These are phyloP conservation scores for Yasuhikotakia modesta DNA, from an alignment of 2,797 vertebrate genomes.

Conservation along the genomic window DNA sequence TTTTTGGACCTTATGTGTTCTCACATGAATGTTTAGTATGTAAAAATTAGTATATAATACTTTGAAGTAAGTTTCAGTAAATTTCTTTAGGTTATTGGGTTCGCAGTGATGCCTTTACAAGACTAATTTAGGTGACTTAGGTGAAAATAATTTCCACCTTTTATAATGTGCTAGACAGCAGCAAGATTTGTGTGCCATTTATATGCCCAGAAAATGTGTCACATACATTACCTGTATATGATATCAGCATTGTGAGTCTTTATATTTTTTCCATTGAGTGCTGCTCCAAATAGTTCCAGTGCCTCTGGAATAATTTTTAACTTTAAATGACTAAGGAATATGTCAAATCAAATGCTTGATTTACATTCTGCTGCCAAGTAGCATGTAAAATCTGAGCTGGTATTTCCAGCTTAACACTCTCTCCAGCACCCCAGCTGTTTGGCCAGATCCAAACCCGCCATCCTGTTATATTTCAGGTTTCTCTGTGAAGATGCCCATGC, in stretches of 20 bases:
- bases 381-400: conserved; percentile 60
- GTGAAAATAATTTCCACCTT: background rate
- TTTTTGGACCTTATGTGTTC: no score
- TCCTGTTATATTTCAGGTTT: conserved; percentile 56
- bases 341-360: conserved; percentile 34
- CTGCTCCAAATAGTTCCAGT: conserved; percentile 33
- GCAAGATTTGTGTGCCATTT: background rate
- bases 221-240: conserved; percentile 1
- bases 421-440: conserved; percentile 76
- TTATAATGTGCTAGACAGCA: background rate
- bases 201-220: background rate
- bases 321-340: conserved; percentile 62
- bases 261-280: conserved; percentile 37
- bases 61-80: no score
- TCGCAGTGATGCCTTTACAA: background rate
- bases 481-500: conserved; percentile 60
- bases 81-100: background rate
- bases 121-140: background rate
- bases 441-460: conserved; percentile 55
- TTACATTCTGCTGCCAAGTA: conserved; percentile 16
- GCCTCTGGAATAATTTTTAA: conserved; percentile 53
- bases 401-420: conserved; percentile 74
- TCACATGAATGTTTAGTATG: conserved; percentile 1
- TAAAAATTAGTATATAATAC: no score
- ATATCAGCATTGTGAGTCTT: background rate